Base-by-base conservation (phyloP, 2,888 invertebrate genomes). In the Theretra japonica region DNA sequence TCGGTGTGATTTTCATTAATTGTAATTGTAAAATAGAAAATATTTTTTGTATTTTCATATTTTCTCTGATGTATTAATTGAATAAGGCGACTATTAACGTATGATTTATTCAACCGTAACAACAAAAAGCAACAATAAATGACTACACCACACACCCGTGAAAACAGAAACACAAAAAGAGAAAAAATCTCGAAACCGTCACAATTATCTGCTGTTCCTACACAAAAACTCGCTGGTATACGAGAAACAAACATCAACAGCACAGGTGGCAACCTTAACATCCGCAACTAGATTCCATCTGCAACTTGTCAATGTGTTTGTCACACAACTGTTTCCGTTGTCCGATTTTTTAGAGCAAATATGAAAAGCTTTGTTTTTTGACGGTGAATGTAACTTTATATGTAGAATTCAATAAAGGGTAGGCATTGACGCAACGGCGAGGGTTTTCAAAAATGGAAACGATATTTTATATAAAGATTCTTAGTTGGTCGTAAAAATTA, bases 271-370 rank as follows among this genome's bases (percentile, higher is more conserved):
- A 30, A 21, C 59, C 28, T n/a, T 60, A 53, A 65, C 70, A 71
- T 71, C 70, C 70, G 70, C 70, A 65, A 71, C 23, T 25, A 71
- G 41, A 60, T 60, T 71, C 58, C 75, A 76, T 76, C 73, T 75
- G 75, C 72, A 68, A 73, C 74, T 70, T 74, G 73, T 73, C 75
- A 72, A 69, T 72, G 70, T 76, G 72, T 75, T 75, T 75, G 70
- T 70, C 58, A 71, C 72, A 60, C 72, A 72, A 70, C 50, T 57
- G 68, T 68, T 73, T 76, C 76, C 76, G 75, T 73, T 69, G 25
- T 41, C 23, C 30, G 48, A 33, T 53, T 17, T 19, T 53, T 25
- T 33, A 62, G 2, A 19, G 25, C 65, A 65, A 71, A 62, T 62
- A 53, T 60, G 21, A 53, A n/a, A n/a, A 6, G 17, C n/a, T 70